A percentile compares a stretch with the other conserved stretches of the same genome.
Conservation (phyloP, 1,140 invertebrate genomes). For the Ooceraea biroi region DNA sequence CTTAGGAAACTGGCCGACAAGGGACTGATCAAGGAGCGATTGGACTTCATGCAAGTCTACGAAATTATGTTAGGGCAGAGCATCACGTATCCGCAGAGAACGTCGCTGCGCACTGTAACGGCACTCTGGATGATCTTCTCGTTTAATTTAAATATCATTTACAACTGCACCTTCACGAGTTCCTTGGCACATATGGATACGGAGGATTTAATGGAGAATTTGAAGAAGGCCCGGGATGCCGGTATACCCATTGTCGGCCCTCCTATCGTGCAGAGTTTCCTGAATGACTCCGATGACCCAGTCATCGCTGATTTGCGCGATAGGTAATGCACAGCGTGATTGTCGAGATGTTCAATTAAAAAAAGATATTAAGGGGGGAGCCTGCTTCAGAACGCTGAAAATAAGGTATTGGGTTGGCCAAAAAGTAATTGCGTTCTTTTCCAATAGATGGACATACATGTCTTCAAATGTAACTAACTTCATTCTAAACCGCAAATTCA, state of each 20-base stretch:
- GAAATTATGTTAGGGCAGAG: constrained; percentile 16
- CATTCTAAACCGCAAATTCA: no score
- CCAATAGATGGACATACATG: no score
- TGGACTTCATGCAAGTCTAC: constrained; percentile 32
- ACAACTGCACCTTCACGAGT: constrained; percentile 59
- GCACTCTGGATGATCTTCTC: constrained; percentile 43
- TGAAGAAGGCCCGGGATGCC: constrained; percentile 49
- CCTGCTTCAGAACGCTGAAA: no score
- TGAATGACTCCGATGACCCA: constrained; percentile 29
- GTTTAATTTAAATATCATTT: constrained; percentile 43
- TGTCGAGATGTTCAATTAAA: no score
- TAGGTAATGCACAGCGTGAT: constrained; percentile 12
- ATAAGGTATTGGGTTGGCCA: no score
- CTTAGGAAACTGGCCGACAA: constrained; percentile 1
- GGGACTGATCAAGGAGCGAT: constrained; percentile 45
- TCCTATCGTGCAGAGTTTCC: not conserved
- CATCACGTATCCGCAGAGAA: constrained; percentile 1
- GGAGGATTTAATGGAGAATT: constrained; percentile 20
- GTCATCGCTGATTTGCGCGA: constrained; percentile 25
- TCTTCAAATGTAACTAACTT: no score
- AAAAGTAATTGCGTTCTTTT: no score
- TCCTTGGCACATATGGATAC: constrained; percentile 32
- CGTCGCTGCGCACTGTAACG: constrained; percentile 26
- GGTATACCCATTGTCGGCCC: constrained; percentile 27
- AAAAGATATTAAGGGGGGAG: no score